Percentiles rank a stretch among this genome's conserved stretches.
Evolutionary conservation across 1,140 invertebrate species (phyloP).

Genomic region (Anagrus nilaparvatae): DNA sequence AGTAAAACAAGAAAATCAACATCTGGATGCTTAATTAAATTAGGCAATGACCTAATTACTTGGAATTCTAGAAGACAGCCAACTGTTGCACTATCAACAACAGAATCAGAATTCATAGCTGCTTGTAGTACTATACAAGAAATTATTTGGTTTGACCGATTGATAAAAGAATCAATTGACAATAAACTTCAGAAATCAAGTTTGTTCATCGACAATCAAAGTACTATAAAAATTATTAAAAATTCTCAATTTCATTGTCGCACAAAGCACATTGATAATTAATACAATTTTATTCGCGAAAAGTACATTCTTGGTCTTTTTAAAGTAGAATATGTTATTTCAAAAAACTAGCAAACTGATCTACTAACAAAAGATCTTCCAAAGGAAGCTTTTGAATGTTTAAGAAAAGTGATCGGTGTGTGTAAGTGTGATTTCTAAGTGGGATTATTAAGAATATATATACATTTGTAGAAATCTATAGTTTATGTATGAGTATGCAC

Average conservation of each 20-base stretch:
- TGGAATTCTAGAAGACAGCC: slow-evolving; percentile 25
- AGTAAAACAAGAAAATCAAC: slow-evolving; percentile 12
- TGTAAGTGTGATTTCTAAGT: too few relatives aligned
- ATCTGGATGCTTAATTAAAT: slow-evolving; percentile 15
- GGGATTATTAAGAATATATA: too few relatives aligned
- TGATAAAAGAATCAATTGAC: too few relatives aligned
- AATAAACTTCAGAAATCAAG: not conserved
- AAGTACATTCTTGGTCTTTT: slow-evolving; percentile 13
- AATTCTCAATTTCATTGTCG: slow-evolving; percentile 11
- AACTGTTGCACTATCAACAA: slow-evolving; percentile 4
- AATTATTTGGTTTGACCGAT: too few relatives aligned
- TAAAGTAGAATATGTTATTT: slow-evolving; percentile 15
- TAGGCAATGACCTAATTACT: slow-evolving; percentile 7
- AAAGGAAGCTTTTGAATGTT: too few relatives aligned
- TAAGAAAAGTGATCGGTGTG: too few relatives aligned
- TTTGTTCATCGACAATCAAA: slow-evolving; percentile 1
- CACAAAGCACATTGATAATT: slow-evolving; percentile 25
- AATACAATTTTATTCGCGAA: slow-evolving; percentile 20
- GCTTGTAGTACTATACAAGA: too few relatives aligned
- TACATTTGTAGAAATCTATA: too few relatives aligned
- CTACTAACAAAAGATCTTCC: slow-evolving; percentile 10
- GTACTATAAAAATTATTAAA: slow-evolving; percentile 12
- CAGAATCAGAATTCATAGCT: too few relatives aligned
- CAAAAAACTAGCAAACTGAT: slow-evolving; percentile 5
- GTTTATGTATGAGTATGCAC: too few relatives aligned